phyloP scores from a whole-genome alignment of 2,888 invertebrate genomes.

The Mythimna impura region DNA sequence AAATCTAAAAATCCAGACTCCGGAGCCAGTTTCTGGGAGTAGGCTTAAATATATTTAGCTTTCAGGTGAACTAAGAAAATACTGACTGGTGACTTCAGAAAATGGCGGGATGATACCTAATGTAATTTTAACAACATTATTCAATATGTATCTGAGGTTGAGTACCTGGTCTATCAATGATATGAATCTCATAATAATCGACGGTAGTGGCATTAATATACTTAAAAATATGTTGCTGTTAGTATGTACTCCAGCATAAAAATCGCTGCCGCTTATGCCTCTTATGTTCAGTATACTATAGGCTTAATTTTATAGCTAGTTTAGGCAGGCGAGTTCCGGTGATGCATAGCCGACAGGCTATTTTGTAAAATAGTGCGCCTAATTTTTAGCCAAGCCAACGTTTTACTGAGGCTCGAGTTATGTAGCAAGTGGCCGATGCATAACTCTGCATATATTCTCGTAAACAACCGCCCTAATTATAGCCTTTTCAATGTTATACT shows the following conservation, averaged over 20 bases:
- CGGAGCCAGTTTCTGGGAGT: too few relatives aligned
- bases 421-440: conserved; percentile 42
- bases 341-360: conserved; percentile 64
- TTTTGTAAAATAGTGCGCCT: conserved; percentile 64
- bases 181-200: not conserved
- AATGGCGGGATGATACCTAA: too few relatives aligned
- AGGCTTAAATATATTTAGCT: not conserved
- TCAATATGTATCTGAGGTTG: too few relatives aligned
- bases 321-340: conserved; percentile 59
- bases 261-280: conserved; percentile 13
- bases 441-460: conserved; percentile 45
- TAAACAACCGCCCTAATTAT: conserved; percentile 40
- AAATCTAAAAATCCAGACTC: too few relatives aligned
- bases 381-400: conserved; percentile 57
- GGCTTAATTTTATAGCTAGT: conserved; percentile 63
- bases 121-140: too few relatives aligned
- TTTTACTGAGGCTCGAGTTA: conserved; percentile 35
- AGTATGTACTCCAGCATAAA: not conserved
- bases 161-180: too few relatives aligned
- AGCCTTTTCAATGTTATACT: conserved; percentile 21
- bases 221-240: not conserved
- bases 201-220: not conserved
- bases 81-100: too few relatives aligned
- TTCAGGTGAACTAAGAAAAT: too few relatives aligned
- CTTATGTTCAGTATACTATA: conserved; percentile 18